Percentiles rank a stretch among this genome's conserved stretches.
These are phyloP conservation scores for Geodia barretti DNA, from an alignment of 37 sponge, comb jelly and placozoan species.

Conservation along the genomic window DNA sequence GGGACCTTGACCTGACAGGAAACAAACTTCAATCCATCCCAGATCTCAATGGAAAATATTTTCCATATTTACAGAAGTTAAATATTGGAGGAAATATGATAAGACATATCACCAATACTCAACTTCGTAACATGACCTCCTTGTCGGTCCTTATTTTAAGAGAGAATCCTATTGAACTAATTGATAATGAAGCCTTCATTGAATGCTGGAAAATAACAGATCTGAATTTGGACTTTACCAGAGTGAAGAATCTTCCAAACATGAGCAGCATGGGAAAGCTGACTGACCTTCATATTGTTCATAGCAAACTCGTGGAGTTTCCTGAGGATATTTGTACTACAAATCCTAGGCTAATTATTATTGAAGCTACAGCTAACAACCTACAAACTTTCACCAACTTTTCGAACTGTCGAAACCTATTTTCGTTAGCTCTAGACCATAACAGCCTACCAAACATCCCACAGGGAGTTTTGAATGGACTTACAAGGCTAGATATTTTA, in stretches of 20 bases:
- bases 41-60: neutral
- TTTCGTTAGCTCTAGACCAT: neutral
- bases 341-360: neutral
- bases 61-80: conserved; percentile 13
- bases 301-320: conserved; percentile 11
- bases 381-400: conserved; percentile 16
- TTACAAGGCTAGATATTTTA: neutral
- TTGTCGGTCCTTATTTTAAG: neutral
- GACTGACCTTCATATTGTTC: neutral
- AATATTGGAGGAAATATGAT: conserved; percentile 10
- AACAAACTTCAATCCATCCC: conserved; percentile 28
- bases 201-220: neutral
- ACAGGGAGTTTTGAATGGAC: neutral
- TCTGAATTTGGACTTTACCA: conserved; percentile 18
- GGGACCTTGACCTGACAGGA: conserved; percentile 9
- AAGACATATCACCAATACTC: neutral
- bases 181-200: conserved; percentile 25
- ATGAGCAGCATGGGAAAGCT: conserved; percentile 22
- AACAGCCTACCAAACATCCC: neutral
- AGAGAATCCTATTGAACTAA: conserved; percentile 1
- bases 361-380: conserved; percentile 19
- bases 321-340: conserved; percentile 40
- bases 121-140: neutral
- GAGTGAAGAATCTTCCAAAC: conserved; percentile 17
- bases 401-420: neutral